These are phyloP conservation scores for Lepus europaeus DNA, from an alignment of 2,113 vertebrate genomes.

Conservation along the genomic window DNA sequence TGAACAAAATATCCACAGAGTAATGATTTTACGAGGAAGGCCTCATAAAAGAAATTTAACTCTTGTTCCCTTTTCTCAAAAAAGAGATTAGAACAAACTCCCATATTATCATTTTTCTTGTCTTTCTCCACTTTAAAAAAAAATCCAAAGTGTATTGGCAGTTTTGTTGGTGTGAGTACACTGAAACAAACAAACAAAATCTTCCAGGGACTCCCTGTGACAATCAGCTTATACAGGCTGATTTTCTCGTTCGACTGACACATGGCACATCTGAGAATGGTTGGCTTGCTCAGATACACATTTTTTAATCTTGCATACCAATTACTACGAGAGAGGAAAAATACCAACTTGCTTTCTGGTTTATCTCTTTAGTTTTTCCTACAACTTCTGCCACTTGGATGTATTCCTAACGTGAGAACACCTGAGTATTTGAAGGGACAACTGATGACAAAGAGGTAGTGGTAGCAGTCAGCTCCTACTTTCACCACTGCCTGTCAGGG, in stretches of 20 bases:
- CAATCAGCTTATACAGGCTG: not conserved
- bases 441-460: not conserved
- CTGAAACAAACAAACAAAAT: slow-evolving; percentile 27
- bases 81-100: slow-evolving; percentile 54
- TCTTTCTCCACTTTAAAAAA: slow-evolving; percentile 7
- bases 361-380: not conserved
- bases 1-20: slow-evolving; percentile 57
- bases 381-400: slow-evolving; percentile 40
- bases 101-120: slow-evolving; percentile 58
- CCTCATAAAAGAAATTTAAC: slow-evolving; percentile 57
- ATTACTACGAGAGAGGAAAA: not conserved
- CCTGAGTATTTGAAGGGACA: not conserved
- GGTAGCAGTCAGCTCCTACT: not conserved
- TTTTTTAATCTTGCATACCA: slow-evolving; percentile 26
- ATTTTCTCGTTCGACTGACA: slow-evolving; percentile 44
- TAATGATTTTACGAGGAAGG: slow-evolving; percentile 60
- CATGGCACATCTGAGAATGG: not conserved
- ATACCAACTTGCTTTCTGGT: not conserved
- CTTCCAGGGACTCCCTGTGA: not conserved
- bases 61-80: slow-evolving; percentile 45
- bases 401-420: slow-evolving; percentile 35
- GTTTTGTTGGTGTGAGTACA: not conserved
- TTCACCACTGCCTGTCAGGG: not conserved
- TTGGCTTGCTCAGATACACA: not conserved
- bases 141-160: not conserved